A percentile compares a stretch with the other conserved stretches of the same genome.
Evolutionary conservation across 2,888 invertebrate genomes (phyloP).

Genomic region (Drosophila nigricruria): DNA sequence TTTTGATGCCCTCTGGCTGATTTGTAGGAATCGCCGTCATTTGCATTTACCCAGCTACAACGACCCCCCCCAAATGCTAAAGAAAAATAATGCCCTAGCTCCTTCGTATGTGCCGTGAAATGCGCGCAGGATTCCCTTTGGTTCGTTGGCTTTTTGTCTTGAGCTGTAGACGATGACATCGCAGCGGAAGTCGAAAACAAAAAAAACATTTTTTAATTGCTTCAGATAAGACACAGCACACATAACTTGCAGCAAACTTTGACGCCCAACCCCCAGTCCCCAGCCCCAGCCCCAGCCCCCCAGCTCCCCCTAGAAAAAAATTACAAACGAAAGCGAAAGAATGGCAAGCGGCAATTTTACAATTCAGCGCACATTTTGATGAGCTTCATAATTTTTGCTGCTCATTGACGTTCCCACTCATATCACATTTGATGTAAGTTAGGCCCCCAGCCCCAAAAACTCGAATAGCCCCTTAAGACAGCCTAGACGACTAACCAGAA

Average conservation of each 20-base stretch:
- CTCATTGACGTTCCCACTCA: slow-evolving; percentile 71
- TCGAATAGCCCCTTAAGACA: slow-evolving; percentile 7
- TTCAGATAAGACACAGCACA: slow-evolving; percentile 79
- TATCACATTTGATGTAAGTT: slow-evolving; percentile 51
- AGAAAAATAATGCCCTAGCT: slow-evolving; percentile 20
- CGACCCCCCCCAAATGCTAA: slow-evolving; percentile 18
- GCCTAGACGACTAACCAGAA: slow-evolving; percentile 28
- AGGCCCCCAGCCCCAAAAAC: neutral
- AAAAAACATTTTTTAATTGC: slow-evolving; percentile 80
- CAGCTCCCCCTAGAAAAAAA: neutral
- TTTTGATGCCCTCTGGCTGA: slow-evolving; percentile 55
- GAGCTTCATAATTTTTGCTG: slow-evolving; percentile 77
- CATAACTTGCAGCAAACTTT: slow-evolving; percentile 55
- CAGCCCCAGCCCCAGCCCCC: neutral
- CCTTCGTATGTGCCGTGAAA: slow-evolving; percentile 44
- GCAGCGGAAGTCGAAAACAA: slow-evolving; percentile 60
- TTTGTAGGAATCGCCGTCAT: slow-evolving; percentile 16
- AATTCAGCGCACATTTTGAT: slow-evolving; percentile 82
- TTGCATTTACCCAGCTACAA: slow-evolving; percentile 21
- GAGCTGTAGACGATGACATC: slow-evolving; percentile 36
- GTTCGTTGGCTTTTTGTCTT: slow-evolving; percentile 47
- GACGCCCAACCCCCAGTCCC: neutral
- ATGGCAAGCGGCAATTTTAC: slow-evolving; percentile 75
- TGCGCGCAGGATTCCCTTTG: slow-evolving; percentile 23
- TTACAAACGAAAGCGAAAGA: slow-evolving; percentile 24